Evolutionary conservation across 1,140 invertebrate species (phyloP), one percentile per base, ranked within the genome.

Genomic region (Hylaeus anthracinus): DNA sequence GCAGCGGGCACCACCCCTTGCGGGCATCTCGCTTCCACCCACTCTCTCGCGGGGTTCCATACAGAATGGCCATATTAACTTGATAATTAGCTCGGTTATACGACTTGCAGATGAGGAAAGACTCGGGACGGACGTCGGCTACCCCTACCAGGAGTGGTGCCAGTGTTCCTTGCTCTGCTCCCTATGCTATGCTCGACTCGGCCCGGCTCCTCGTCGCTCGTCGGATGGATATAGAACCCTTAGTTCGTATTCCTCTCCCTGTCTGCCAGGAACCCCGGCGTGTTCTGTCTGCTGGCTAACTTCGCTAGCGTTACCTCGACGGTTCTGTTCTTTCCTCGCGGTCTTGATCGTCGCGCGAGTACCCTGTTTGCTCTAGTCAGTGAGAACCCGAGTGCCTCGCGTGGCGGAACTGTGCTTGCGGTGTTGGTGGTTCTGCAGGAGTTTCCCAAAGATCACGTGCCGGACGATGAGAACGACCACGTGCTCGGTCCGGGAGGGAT

Each of bases 61-160:
- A 95, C 94, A 95, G 94, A 95, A 95, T 95, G 94, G 94, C 96
- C 96, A 96, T 96, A 96, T 96, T 96, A 96, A 96, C 96, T 96
- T 97, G 96, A 96, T 97, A 97, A 97, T 97, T 97, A 97, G 96
- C 95, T 96, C 95, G 95, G 96, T 96, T 96, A 96, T 97, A 96
- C 95, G 96, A 97, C 96, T 97, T 97, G 96, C 96, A 97, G 96
- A 97, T 97, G 96, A 96, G 96, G 94, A 94, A 95, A 94, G 95
- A 95, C 94, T 95, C 94, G 92, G 94, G 94, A 94, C 93, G 94
- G 94, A 93, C 92, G 94, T 91, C 93, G 93, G 91, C 92, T 93
- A 94, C 93, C 93, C 93, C 92, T 93, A 93, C 93, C 92, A 92
- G 90, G 92, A 86, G 92, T 90, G 88, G 93, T 90, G 90, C 91